A percentile compares a stretch with the other conserved stretches of the same genome.
These are phyloP conservation scores for Stomatorhinus walkeri DNA, from an alignment of 2,797 vertebrate species.

Conservation along the genomic window DNA sequence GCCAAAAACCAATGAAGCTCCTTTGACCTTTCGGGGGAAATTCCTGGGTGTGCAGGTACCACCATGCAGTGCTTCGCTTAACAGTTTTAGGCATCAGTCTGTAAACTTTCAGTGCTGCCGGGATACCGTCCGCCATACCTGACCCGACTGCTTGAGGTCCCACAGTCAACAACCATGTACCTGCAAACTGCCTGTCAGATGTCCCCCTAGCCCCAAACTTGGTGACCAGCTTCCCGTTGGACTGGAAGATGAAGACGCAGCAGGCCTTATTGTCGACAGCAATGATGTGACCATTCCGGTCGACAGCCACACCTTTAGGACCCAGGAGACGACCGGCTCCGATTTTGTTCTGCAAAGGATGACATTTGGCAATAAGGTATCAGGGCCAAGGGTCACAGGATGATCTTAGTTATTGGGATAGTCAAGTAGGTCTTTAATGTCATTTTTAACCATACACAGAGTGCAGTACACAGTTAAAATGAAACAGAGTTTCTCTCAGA, in stretches of 20 bases:
- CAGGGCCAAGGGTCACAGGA: background rate
- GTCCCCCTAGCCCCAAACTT: constrained; percentile 85
- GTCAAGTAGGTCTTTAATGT: background rate
- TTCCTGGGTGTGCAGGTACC: background rate
- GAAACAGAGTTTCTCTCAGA: background rate
- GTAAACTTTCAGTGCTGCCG: background rate
- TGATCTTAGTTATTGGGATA: background rate
- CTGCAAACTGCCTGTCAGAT: constrained; percentile 86
- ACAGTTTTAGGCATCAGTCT: background rate
- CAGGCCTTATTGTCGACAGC: constrained; percentile 97
- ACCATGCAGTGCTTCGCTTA: constrained; percentile 10
- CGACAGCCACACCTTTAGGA: constrained; percentile 86
- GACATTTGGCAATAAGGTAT: background rate
- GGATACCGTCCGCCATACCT: background rate
- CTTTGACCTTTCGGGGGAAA: background rate
- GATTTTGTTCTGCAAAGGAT: constrained; percentile 74
- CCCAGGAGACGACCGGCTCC: constrained; percentile 88
- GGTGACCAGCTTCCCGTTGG: constrained; percentile 88
- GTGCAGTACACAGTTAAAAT: background rate
- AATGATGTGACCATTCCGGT: constrained; percentile 90
- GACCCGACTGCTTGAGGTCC: background rate
- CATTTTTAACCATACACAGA: background rate
- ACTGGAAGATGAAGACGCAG: constrained; percentile 94
- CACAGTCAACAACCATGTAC: constrained; percentile 45
- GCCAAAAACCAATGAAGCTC: background rate